Conservation (phyloP, 2,797 vertebrate genomes). For the Adelosebastes latens region DNA sequence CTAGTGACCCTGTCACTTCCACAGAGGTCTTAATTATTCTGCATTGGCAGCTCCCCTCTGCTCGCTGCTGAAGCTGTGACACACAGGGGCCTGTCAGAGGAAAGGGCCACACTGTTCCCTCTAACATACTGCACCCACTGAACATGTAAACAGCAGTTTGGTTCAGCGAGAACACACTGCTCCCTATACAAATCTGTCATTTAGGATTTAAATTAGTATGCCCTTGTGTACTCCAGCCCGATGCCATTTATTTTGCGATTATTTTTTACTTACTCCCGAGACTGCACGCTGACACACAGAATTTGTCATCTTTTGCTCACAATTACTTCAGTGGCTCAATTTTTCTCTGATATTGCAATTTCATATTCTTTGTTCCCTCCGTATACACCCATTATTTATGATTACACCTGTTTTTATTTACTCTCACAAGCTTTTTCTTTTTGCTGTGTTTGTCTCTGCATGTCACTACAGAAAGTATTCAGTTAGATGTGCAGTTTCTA, state of each 20-base stretch:
- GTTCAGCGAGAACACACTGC: conserved; percentile 5
- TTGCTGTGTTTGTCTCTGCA: not conserved
- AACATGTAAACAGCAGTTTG: conserved; percentile 56
- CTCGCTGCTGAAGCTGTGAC: conserved; percentile 66
- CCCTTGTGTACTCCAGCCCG: not conserved
- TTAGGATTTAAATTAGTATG: conserved; percentile 14
- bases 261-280: conserved; percentile 23
- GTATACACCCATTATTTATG: conserved; percentile 6
- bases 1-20: conserved; percentile 83
- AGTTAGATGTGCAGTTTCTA: conserved; percentile 56
- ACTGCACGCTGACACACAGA: not conserved
- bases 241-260: conserved; percentile 30
- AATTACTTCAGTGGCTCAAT: not conserved
- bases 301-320: conserved; percentile 13
- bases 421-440: not conserved
- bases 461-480: conserved; percentile 28
- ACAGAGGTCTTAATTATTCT: conserved; percentile 86
- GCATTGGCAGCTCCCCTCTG: conserved; percentile 76
- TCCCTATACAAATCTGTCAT: conserved; percentile 32
- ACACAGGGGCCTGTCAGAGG: conserved; percentile 58
- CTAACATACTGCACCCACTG: conserved; percentile 37
- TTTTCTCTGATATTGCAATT: conserved; percentile 13
- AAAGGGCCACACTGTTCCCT: conserved; percentile 57
- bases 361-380: not conserved
- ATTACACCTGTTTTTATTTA: conserved; percentile 2